Percentiles rank a stretch among this genome's conserved stretches.
Conservation (phyloP, 2,888 invertebrate genomes). For the Cosmopolites sordidus region DNA sequence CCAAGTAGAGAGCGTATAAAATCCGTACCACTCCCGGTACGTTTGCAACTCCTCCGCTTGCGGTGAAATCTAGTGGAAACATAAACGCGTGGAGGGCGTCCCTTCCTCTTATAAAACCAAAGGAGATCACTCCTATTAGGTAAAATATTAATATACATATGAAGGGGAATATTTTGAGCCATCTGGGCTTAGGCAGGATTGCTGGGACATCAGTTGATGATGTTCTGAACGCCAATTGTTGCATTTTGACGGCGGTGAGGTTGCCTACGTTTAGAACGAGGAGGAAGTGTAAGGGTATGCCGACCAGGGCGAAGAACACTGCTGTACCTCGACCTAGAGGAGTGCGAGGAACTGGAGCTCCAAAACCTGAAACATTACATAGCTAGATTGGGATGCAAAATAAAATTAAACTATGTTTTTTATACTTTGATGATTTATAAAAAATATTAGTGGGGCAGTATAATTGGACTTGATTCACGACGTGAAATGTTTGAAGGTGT, state of each 20-base stretch:
- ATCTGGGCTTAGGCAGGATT: conserved; percentile 35
- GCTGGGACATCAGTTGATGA: conserved; percentile 36
- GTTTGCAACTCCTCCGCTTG: conserved; percentile 62
- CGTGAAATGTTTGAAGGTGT: too few relatives aligned
- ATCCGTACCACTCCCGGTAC: conserved; percentile 57
- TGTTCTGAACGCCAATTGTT: conserved; percentile 44
- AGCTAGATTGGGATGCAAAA: too few relatives aligned
- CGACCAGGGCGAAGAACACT: conserved; percentile 60
- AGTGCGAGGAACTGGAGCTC: conserved; percentile 67
- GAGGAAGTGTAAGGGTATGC: conserved; percentile 64
- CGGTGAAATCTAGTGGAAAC: conserved; percentile 69
- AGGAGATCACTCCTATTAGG: conserved; percentile 55
- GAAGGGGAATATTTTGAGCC: conserved; percentile 49
- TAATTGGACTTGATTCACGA: too few relatives aligned
- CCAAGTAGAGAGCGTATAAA: conserved; percentile 63
- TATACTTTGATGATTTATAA: too few relatives aligned
- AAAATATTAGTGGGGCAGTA: too few relatives aligned
- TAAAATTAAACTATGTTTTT: too few relatives aligned
- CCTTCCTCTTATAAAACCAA: conserved; percentile 56
- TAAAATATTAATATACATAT: conserved; percentile 54
- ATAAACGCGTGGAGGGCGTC: conserved; percentile 54
- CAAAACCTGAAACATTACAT: conserved; percentile 62
- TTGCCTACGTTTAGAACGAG: conserved; percentile 56
- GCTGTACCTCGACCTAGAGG: conserved; percentile 58
- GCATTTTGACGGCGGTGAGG: conserved; percentile 50